Conservation (phyloP, 2,113 vertebrate species). For the Lagopus muta region DNA sequence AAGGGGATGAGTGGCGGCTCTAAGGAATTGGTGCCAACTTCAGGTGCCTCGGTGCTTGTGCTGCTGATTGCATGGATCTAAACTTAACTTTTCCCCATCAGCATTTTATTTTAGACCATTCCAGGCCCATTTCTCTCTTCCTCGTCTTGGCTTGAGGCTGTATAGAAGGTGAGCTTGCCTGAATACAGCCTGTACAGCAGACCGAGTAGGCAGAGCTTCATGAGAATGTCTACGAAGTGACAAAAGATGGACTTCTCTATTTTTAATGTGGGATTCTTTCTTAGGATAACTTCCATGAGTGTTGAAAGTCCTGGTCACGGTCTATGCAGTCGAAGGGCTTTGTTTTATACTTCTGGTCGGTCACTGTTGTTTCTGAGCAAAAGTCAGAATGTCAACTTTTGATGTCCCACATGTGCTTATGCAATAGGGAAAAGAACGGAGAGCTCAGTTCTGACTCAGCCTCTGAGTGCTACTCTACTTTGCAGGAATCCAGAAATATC, state of each 20-base stretch:
- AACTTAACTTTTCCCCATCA: neutral
- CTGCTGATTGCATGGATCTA: neutral
- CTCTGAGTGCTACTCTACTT: conserved; percentile 32
- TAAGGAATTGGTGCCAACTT: neutral
- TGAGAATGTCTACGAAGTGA: neutral
- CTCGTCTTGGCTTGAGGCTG: neutral
- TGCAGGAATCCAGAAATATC: conserved; percentile 52
- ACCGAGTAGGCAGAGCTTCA: neutral
- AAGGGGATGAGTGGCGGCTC: neutral
- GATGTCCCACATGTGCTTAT: neutral
- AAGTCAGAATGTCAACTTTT: conserved; percentile 20
- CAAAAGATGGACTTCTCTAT: neutral
- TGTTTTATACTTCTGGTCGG: neutral
- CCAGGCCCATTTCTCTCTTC: neutral
- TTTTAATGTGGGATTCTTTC: neutral
- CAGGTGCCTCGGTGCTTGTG: neutral
- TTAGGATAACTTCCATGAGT: neutral
- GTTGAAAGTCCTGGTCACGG: neutral
- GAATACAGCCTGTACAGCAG: neutral
- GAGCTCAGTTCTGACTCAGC: conserved; percentile 29
- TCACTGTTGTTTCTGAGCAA: neutral
- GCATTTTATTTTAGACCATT: neutral
- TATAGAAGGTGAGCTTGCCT: neutral
- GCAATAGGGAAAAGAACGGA: neutral
- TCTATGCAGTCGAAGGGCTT: neutral